A percentile compares a stretch with the other conserved stretches of the same genome.
Evolutionary conservation across 2,113 vertebrate genomes (phyloP).

Genomic region (Nannobrachium achirus): DNA sequence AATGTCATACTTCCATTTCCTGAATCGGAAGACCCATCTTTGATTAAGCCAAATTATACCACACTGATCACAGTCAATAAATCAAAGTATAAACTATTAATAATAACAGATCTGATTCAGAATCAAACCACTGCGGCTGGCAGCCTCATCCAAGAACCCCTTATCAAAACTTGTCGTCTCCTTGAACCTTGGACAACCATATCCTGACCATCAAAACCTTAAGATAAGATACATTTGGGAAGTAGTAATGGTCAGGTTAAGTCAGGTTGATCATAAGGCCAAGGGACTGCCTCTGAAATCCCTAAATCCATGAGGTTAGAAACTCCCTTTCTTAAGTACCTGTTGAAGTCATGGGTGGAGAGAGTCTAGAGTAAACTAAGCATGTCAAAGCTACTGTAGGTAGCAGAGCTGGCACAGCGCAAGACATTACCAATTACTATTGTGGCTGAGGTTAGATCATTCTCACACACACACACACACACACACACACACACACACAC

Average conservation of each 20-base stretch:
- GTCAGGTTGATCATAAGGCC: background rate
- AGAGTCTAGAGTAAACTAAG: conserved; percentile 18
- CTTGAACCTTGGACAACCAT: conserved; percentile 43
- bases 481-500: conserved; percentile 4
- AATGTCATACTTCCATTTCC: background rate
- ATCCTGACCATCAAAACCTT: conserved; percentile 28
- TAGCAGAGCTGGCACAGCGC: background rate
- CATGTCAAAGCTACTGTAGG: conserved; percentile 24
- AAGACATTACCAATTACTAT: conserved; percentile 27
- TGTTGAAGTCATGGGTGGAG: conserved; percentile 13
- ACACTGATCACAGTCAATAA: conserved; percentile 15
- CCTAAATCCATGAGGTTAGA: conserved; percentile 8
- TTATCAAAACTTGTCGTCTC: conserved; percentile 37
- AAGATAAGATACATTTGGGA: conserved; percentile 38
- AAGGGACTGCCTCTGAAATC: conserved; percentile 3
- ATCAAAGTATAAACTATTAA: conserved; percentile 5
- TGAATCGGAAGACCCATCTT: conserved; percentile 8
- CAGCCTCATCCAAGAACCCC: conserved; percentile 17
- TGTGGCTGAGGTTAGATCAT: conserved; percentile 28
- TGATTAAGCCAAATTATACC: conserved; percentile 19
- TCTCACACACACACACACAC: conserved; percentile 1
- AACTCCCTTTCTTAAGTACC: conserved; percentile 13
- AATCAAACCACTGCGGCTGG: background rate
- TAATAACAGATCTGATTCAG: conserved; percentile 15
- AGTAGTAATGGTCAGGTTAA: background rate